Evolutionary conservation across 2,888 invertebrate genomes (phyloP).

Genomic region (Hymenopus coronatus): DNA sequence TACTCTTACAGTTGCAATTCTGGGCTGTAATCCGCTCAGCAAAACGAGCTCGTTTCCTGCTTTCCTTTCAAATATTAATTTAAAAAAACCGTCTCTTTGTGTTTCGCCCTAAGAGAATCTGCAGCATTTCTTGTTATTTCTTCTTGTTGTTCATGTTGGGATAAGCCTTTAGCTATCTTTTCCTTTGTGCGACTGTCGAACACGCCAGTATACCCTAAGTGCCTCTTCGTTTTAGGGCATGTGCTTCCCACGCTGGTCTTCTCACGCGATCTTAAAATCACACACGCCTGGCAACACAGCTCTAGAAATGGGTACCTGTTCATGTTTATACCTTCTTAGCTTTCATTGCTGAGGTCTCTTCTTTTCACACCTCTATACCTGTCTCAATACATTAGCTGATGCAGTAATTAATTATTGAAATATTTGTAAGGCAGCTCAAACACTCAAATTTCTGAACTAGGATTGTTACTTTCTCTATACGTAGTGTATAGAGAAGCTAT

Average conservation of each 20-base stretch:
- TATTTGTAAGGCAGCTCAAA: no score
- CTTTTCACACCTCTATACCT: no score
- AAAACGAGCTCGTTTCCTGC: background rate
- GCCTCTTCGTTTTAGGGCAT: background rate
- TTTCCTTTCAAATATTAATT: background rate
- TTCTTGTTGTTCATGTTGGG: background rate
- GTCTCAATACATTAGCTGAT: no score
- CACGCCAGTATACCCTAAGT: background rate
- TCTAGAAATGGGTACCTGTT: background rate
- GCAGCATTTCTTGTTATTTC: background rate
- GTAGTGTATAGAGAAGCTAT: no score
- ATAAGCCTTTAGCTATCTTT: background rate
- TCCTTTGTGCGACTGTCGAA: background rate
- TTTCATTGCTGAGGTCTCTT: no score
- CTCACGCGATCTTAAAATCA: background rate
- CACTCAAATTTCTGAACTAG: no score
- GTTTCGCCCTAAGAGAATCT: background rate
- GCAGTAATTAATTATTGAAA: no score
- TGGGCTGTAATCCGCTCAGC: background rate
- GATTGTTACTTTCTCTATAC: no score
- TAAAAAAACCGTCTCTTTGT: background rate
- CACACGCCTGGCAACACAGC: background rate
- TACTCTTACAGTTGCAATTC: background rate
- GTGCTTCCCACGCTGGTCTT: background rate
- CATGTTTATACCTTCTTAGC: background rate